phyloP scores from a whole-genome alignment of 2,888 invertebrate genomes.

The Cryptosula pallasiana region DNA sequence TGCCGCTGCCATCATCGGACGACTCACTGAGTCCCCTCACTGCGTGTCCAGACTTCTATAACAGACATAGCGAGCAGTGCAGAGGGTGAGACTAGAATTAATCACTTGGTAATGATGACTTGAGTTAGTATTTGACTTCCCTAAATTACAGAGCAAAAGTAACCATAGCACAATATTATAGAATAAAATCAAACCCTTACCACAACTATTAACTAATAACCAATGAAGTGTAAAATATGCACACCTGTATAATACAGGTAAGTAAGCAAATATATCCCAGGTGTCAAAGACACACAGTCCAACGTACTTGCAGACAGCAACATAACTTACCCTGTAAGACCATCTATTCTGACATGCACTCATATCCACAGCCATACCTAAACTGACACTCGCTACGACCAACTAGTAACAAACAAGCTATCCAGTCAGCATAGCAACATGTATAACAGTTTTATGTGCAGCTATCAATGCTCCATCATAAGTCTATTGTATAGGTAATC shows the following conservation, averaged over 20 bases:
- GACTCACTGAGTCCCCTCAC: not conserved
- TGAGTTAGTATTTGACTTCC: too few species aligned
- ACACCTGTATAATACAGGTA: not conserved
- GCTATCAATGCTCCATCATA: constrained; percentile 18
- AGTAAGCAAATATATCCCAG: not conserved
- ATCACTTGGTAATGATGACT: too few species aligned
- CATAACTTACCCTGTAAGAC: not conserved
- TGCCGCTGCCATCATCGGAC: not conserved
- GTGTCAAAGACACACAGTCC: not conserved
- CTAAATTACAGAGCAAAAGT: too few species aligned
- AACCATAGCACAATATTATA: too few species aligned
- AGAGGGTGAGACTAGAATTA: too few species aligned
- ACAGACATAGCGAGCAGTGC: too few species aligned
- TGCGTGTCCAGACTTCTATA: not conserved
- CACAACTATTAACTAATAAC: not conserved
- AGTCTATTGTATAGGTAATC: not conserved
- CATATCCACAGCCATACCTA: not conserved
- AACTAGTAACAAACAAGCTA: not conserved
- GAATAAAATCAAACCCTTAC: too few species aligned
- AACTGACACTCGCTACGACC: not conserved
- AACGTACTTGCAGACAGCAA: not conserved
- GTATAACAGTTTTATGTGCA: not conserved
- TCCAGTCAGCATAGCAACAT: not conserved
- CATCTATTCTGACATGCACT: not conserved
- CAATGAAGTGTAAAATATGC: not conserved